Evolutionary conservation across 1,140 invertebrate genomes (phyloP), one percentile per base, ranked within the genome.

Genomic region (Panagrolaimus sp.): DNA sequence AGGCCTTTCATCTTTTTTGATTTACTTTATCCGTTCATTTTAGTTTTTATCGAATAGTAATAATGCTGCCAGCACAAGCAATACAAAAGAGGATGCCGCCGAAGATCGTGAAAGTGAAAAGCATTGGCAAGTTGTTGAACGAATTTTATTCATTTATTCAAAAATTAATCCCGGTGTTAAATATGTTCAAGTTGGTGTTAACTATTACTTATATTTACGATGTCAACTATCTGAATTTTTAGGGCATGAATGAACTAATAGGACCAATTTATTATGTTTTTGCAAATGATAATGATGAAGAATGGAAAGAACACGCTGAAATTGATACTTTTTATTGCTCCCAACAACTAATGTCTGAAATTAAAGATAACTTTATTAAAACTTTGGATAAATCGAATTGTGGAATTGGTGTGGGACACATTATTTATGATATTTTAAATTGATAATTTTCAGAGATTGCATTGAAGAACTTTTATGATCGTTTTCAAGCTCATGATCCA

Each of bases 171-270:
- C 94, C 5, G 95, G 95, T 0, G 92, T 96, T 83, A 90, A 92
- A 4, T 98, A 98, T 85, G 93, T 97, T 0, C 94, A 98, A 85
- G 86, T 86, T 45, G 43, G 32, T 14, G n/a, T 55, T 64, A 43
- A 44, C 0, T 2, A 55, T 69, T 45, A 7, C 1, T 65, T n/a
- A 32, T 68, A 73, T n/a, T 10, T n/a, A n/a, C n/a, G n/a, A 14
- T n/a, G n/a, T 46, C 5, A 9, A 43, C 6, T 15, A 6, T 14
- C 14, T 44, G 8, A 8, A 65, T 46, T 78, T 82, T 32, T 77
- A 88, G 86, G 95, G 96, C 70, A 98, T 98, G 95, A 98, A 98
- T 87, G 96, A 98, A 86, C 96, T 98, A 74, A 90, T 98, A 10
- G 69, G 94, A 0, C 95, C 95, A 17, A 94, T 98, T 78, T 98